Conservation (phyloP, 2,888 invertebrate genomes). For the Lithodes maja region DNA sequence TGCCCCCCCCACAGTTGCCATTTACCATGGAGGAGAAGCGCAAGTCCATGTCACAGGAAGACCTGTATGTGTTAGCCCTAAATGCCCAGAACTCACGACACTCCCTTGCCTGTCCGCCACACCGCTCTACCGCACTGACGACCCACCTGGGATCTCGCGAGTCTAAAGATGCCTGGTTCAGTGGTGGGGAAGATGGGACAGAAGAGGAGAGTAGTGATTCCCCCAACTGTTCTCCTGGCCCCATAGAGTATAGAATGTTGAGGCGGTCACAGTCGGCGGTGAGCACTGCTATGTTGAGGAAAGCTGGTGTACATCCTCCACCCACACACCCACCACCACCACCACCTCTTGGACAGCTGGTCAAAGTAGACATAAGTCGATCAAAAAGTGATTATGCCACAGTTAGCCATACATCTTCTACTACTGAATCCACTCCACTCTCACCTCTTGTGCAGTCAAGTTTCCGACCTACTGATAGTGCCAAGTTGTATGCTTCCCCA, state of each 20-base stretch:
- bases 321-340: constrained; percentile 90
- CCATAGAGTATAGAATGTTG: constrained; percentile 61
- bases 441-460: constrained; percentile 67
- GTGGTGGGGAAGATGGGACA: constrained; percentile 55
- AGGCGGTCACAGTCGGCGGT: constrained; percentile 69
- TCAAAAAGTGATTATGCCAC: constrained; percentile 70
- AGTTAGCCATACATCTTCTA: constrained; percentile 59
- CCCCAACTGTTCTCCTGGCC: constrained; percentile 59
- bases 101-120: constrained; percentile 72
- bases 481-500: constrained; percentile 92
- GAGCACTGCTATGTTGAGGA: constrained; percentile 59
- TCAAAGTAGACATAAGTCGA: constrained; percentile 73
- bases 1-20: constrained; percentile 32
- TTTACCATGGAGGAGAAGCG: constrained; percentile 62
- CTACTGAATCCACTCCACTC: constrained; percentile 55
- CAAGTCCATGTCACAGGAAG: constrained; percentile 78
- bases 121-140: constrained; percentile 58
- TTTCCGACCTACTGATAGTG: constrained; percentile 90
- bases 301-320: constrained; percentile 80
- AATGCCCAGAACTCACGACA: constrained; percentile 73
- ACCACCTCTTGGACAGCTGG: constrained; percentile 81
- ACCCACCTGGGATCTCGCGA: constrained; percentile 61
- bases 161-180: constrained; percentile 58
- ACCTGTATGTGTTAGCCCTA: constrained; percentile 74
- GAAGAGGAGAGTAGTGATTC: constrained; percentile 64